Conservation (phyloP, 2,888 invertebrate species). For the Sarcophaga rosellei region DNA sequence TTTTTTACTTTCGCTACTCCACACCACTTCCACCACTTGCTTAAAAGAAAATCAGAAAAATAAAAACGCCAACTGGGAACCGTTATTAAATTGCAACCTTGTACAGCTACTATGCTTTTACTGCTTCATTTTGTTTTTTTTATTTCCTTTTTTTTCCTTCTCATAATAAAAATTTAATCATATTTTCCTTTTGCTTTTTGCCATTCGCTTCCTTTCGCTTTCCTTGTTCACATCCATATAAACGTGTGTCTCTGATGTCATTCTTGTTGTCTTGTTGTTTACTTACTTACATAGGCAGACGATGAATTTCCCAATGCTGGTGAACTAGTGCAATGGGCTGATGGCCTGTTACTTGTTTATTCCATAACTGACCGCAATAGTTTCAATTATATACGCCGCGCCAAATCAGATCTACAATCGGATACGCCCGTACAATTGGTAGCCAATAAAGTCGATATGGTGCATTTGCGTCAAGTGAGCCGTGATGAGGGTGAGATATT, state of each 20-base stretch:
- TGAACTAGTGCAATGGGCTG: conserved; percentile 93
- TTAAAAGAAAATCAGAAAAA: background rate
- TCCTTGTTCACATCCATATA: background rate
- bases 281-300: conserved; percentile 84
- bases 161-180: conserved; percentile 14
- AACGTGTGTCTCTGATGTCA: conserved; percentile 32
- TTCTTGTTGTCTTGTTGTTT: conserved; percentile 19
- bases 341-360: conserved; percentile 93
- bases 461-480: conserved; percentile 93
- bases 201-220: background rate
- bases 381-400: conserved; percentile 90
- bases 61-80: conserved; percentile 1
- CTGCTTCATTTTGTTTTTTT: conserved; percentile 4
- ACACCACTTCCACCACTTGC: conserved; percentile 7
- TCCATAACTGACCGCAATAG: conserved; percentile 94
- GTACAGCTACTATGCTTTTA: conserved; percentile 3
- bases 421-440: conserved; percentile 92
- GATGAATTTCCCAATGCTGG: conserved; percentile 87
- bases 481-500: conserved; percentile 93
- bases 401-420: conserved; percentile 86
- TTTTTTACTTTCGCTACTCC: conserved; percentile 32
- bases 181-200: conserved; percentile 17
- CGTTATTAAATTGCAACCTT: conserved; percentile 42
- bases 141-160: background rate
- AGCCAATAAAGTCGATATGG: conserved; percentile 95